phyloP scores from a whole-genome alignment of 2,888 invertebrate species.

The Patella ulyssiponensis region DNA sequence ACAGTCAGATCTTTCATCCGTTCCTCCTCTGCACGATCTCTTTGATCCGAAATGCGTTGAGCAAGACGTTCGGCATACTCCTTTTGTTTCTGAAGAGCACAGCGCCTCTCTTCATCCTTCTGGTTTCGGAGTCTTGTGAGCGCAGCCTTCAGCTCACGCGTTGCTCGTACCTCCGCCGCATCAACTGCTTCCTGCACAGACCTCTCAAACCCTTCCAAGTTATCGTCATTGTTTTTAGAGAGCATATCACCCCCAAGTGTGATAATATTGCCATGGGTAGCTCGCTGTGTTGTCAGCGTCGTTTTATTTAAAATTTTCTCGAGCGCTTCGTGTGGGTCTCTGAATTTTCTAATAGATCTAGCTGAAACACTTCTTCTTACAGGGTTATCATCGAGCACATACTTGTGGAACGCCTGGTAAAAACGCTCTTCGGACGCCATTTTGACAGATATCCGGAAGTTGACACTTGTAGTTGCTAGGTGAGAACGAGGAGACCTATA shows the following conservation, averaged over 20 bases:
- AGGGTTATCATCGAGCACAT: not conserved
- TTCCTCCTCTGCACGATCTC: constrained; percentile 63
- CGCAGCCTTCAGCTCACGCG: constrained; percentile 60
- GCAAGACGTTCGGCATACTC: constrained; percentile 62
- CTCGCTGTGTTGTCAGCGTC: constrained; percentile 61
- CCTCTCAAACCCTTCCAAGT: constrained; percentile 55
- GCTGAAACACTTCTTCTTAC: constrained; percentile 17
- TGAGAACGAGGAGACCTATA: too few relatives aligned
- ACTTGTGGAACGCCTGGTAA: too few relatives aligned
- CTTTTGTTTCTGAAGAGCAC: constrained; percentile 59
- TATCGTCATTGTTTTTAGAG: constrained; percentile 50
- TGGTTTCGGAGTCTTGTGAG: constrained; percentile 53
- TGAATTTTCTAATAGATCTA: constrained; percentile 41
- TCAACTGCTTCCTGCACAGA: constrained; percentile 58
- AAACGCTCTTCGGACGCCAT: too few relatives aligned
- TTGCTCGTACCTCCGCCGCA: constrained; percentile 58
- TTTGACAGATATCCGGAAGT: too few relatives aligned
- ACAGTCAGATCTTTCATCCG: constrained; percentile 56
- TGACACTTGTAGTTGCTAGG: too few relatives aligned
- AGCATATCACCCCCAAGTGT: constrained; percentile 51
- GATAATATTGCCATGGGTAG: constrained; percentile 62
- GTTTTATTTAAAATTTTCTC: constrained; percentile 67
- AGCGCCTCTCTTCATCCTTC: constrained; percentile 56
- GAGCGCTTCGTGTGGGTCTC: constrained; percentile 57
- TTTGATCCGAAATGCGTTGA: constrained; percentile 56